Base-by-base conservation (phyloP, 1,140 invertebrate species). In the Orchesella cincta region DNA sequence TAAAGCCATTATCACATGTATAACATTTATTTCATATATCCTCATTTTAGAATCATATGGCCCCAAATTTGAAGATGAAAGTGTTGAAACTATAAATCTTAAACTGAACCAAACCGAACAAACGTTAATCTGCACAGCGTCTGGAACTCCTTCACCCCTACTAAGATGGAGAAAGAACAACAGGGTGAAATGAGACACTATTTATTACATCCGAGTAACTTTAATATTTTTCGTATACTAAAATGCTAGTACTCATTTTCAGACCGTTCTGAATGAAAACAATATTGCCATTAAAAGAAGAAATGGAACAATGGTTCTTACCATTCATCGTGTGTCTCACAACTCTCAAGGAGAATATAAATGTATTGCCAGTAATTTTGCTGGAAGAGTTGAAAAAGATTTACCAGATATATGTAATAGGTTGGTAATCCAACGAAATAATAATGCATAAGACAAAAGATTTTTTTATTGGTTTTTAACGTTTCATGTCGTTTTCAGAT, bases 151-250 rank as follows among this genome's bases (percentile, higher is more conserved):
- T 20, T 18, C n/a, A 2, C 76, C 79, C n/a, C 33, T 36, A 12
- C 26, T 80, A 1, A 16, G 51, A 34, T 80, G 79, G 79, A 75
- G 46, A 20, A 80, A 80, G 73, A 74, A 80, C 35, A 77, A 77
- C 26, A 64, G 74, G 1, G 78, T 80, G 26, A n/a, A 26, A n/a
- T n/a, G n/a, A n/a, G n/a, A n/a, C n/a, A n/a, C n/a, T n/a, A n/a
- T n/a, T n/a, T n/a, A n/a, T n/a, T n/a, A n/a, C n/a, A n/a, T n/a
- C n/a, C n/a, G n/a, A n/a, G n/a, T n/a, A n/a, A n/a, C n/a, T n/a
- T n/a, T n/a, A n/a, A n/a, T n/a, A n/a, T n/a, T n/a, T n/a, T n/a
- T n/a, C n/a, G n/a, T n/a, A n/a, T n/a, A n/a, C n/a, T n/a, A n/a
- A n/a, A n/a, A n/a, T n/a, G n/a, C n/a, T n/a, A n/a, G n/a, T n/a